Base-by-base conservation (phyloP, 2,888 invertebrate species). In the Scaptodrosophila latifasciaeformis region DNA sequence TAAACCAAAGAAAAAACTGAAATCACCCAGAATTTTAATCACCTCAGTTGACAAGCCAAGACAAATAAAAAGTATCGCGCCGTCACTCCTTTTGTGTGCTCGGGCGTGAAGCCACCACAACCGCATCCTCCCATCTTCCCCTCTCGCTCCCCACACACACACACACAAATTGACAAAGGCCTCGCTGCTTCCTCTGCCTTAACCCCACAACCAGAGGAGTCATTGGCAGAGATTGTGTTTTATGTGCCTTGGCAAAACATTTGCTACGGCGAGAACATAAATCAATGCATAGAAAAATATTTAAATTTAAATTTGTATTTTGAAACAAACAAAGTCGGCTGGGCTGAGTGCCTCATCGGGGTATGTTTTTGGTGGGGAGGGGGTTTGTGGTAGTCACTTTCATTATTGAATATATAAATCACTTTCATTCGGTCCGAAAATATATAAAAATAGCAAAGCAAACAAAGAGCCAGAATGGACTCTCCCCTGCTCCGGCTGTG, bases 341-440 rank as follows among this genome's bases (percentile, higher is more conserved):
- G 13, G 7, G 35, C 17, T 35, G 24, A n/a, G n/a, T n/a, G n/a
- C n/a, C n/a, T n/a, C n/a, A n/a, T n/a, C n/a, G n/a, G n/a, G n/a
- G n/a, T n/a, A n/a, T n/a, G n/a, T n/a, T n/a, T n/a, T n/a, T n/a
- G n/a, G n/a, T 56, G 54, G 55, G 18, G 42, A 45, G 34, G 49
- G 54, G 24, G 7, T 24, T 24, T 24, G 24, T 53, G 65, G 55
- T 46, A 75, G 70, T 72, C 78, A 77, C 70, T 78, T 72, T 78
- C 82, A 78, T 82, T 79, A 79, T 81, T 82, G 75, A 70, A 75
- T 61, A 68, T 75, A 79, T 82, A 79, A 79, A 79, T 79, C 79
- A 82, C 78, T 70, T 69, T 70, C 76, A 61, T 78, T 69, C 62
- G 67, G 55, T 17, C 54, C 60, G 62, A 44, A 59, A n/a, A n/a